Base-by-base conservation (phyloP, 2,797 vertebrate species). In the Pampus argenteus region DNA sequence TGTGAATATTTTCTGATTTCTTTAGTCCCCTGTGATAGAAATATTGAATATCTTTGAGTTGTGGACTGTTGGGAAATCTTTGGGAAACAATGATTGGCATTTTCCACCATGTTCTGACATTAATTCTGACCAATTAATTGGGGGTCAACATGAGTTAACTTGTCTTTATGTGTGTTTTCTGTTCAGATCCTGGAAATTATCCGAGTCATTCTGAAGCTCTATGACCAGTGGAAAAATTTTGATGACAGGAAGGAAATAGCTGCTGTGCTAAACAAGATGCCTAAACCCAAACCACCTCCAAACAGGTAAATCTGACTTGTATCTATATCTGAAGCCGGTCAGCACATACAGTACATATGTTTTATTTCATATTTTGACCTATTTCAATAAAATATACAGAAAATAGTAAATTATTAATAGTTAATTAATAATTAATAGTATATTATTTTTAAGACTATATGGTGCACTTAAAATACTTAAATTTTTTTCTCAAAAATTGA, bases 211-310 rank as follows among this genome's bases (percentile, higher is more conserved):
- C 94, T 99, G 88, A 99, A 99, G 91, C 94, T 99, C 4, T 99
- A 99, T 60, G 98, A 99, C 85, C 97, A 99, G 92, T 99, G 98
- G 98, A 99, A 99, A 90, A 99, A 99, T 87, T 99, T 99, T 83
- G 98, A 99, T 83, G 98, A 99, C 86, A 91, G 97, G 42, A 99
- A 99, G 84, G 98, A 99, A 92, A 99, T 99, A 88, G 96, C 96
- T 64, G 95, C 95, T 68, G 97, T 99, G 82, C 94, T 99, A 66
- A 97, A 96, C 94, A 99, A 99, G 93, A 99, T 99, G 97, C 98
- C 98, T 48, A 99, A 99, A 92, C 98, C 98, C 85, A 99, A 99
- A 94, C 97, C 98, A 65, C 98, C 98, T 86, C 98, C 98, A 23
- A 99, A 99, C 95, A 99, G 97, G 98, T 95, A 78, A 44, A 47